These are phyloP conservation scores for Eciton burchellii DNA, from an alignment of 1,140 invertebrate species.

Conservation along the genomic window DNA sequence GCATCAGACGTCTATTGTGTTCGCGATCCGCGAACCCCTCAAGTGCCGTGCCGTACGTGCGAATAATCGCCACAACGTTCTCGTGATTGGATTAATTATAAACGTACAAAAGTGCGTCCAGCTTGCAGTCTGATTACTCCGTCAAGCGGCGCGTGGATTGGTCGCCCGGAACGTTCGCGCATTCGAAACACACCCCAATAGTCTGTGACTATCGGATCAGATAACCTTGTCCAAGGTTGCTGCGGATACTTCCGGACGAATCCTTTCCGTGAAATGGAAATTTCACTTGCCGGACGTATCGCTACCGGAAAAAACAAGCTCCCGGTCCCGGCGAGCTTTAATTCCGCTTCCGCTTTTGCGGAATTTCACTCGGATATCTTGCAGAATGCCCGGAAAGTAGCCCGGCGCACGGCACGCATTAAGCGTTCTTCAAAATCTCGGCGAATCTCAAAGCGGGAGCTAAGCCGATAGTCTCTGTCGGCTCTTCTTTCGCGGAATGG, in stretches of 20 bases:
- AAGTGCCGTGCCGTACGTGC: conserved; percentile 14
- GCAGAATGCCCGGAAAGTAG: conserved; percentile 37
- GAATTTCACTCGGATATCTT: conserved; percentile 45
- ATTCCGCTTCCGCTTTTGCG: too few relatives aligned
- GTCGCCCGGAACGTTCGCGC: too few relatives aligned
- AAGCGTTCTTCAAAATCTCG: conserved; percentile 66
- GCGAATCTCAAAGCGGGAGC: conserved; percentile 48
- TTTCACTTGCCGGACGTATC: too few relatives aligned
- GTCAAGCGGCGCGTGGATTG: neutral
- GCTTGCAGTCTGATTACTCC: conserved; percentile 33
- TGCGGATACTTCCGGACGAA: too few relatives aligned
- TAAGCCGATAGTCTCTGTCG: conserved; percentile 73
- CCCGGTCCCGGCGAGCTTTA: too few relatives aligned
- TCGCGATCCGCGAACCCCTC: conserved; percentile 35
- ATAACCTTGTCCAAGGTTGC: too few relatives aligned
- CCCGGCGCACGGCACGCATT: conserved; percentile 42
- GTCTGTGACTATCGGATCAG: too few relatives aligned
- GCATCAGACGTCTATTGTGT: conserved; percentile 37
- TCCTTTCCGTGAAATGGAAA: too few relatives aligned
- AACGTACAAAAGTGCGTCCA: conserved; percentile 4
- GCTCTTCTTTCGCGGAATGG: conserved; percentile 78
- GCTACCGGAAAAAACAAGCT: too few relatives aligned
- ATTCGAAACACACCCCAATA: too few relatives aligned
- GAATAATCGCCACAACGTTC: conserved; percentile 36
- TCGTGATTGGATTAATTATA: conserved; percentile 45